Percentiles rank a stretch among this genome's conserved stretches.
These are phyloP conservation scores for Thereva unica DNA, from an alignment of 2,888 invertebrate genomes.

Conservation along the genomic window DNA sequence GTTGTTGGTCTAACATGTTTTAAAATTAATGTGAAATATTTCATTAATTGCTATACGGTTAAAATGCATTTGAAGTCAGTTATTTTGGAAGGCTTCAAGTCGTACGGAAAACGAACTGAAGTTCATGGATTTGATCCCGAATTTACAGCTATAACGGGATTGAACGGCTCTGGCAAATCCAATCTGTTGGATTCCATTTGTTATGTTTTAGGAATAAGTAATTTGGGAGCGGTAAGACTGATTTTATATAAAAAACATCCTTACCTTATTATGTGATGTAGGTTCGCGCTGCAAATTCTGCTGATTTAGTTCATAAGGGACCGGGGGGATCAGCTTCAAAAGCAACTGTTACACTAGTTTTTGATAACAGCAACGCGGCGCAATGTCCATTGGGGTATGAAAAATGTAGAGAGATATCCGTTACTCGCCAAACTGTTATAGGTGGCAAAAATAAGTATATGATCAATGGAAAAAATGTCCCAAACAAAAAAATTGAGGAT, in stretches of 20 bases:
- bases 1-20: too few species aligned
- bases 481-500: conserved; percentile 88
- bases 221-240: conserved; percentile 79
- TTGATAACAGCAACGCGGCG: conserved; percentile 83
- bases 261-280: conserved; percentile 51
- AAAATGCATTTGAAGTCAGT: conserved; percentile 90
- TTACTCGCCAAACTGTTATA: conserved; percentile 82
- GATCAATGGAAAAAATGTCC: conserved; percentile 90
- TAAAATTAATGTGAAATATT: too few species aligned
- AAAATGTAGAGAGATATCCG: conserved; percentile 85
- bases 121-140: conserved; percentile 89
- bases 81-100: conserved; percentile 96
- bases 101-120: conserved; percentile 91
- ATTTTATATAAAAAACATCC: conserved; percentile 8
- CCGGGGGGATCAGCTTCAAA: conserved; percentile 96
- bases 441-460: conserved; percentile 92
- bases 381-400: conserved; percentile 92
- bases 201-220: conserved; percentile 94
- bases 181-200: conserved; percentile 98
- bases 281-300: conserved; percentile 88
- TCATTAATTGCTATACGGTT: neutral
- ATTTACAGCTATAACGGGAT: conserved; percentile 97
- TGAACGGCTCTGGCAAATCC: conserved; percentile 97
- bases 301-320: conserved; percentile 96
- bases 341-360: conserved; percentile 93